A percentile compares a stretch with the other conserved stretches of the same genome.
Evolutionary conservation across 2,797 vertebrate genomes (phyloP).

Genomic region (Peromyscus nudipes): DNA sequence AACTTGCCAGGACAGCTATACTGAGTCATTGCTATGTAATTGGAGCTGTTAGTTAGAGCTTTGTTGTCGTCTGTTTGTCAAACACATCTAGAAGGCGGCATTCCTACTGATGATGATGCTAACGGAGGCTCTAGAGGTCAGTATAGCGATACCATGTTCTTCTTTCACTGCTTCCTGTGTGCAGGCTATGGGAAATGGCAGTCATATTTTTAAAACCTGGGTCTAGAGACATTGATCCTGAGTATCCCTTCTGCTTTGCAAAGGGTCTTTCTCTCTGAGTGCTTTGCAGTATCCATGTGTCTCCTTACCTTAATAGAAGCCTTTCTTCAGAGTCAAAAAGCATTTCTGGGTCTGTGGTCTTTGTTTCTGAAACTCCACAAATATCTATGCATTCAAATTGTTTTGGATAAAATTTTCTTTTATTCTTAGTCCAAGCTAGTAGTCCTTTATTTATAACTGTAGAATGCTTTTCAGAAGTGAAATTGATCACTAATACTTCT

Average conservation of each 20-base stretch:
- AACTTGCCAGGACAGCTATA: not conserved
- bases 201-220: not conserved
- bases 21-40: not conserved
- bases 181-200: not conserved
- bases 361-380: not conserved
- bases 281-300: not conserved
- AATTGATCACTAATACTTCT: not conserved
- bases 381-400: not conserved
- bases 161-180: not conserved
- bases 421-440: not conserved
- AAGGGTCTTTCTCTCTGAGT: not conserved
- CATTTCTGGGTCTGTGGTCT: not conserved
- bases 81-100: rapidly evolving
- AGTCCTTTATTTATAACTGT: not conserved
- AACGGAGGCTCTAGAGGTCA: rapidly evolving
- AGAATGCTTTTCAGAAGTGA: not conserved
- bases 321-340: not conserved
- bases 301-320: not conserved
- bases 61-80: not conserved
- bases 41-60: not conserved
- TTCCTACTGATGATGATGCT: not conserved
- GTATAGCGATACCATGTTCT: not conserved
- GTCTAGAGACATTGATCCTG: not conserved
- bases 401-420: not conserved
- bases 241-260: not conserved